Conservation (phyloP, 2,888 invertebrate species). For the Sinohyriopsis cumingii region DNA sequence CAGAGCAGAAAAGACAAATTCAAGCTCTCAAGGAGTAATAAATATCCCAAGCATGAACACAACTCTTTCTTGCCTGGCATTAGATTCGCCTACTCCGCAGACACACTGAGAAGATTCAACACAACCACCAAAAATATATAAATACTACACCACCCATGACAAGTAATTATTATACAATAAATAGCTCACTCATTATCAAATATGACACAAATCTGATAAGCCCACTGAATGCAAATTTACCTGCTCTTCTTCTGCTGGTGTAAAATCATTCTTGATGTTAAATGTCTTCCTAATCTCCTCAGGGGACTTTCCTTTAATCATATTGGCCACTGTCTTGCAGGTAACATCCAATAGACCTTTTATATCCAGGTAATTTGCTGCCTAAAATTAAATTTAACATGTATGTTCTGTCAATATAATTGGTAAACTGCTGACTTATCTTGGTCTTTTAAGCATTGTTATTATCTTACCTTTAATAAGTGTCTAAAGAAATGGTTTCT, state of each 20-base stretch:
- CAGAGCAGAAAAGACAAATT: too few relatives aligned
- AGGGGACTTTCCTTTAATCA: slow-evolving; percentile 99
- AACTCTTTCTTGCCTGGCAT: not conserved
- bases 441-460: not conserved
- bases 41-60: not conserved
- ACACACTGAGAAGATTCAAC: not conserved
- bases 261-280: slow-evolving; percentile 96
- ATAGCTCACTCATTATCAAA: too few relatives aligned
- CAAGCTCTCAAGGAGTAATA: too few relatives aligned
- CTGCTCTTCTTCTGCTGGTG: slow-evolving; percentile 95
- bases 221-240: slow-evolving; percentile 73
- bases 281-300: slow-evolving; percentile 97
- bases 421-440: not conserved
- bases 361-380: slow-evolving; percentile 97
- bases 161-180: too few relatives aligned
- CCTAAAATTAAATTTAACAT: slow-evolving; percentile 71
- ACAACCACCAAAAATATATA: not conserved
- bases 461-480: not conserved
- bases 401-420: not conserved
- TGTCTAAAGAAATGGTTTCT: too few relatives aligned
- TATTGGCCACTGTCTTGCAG: slow-evolving; percentile 98
- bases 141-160: not conserved
- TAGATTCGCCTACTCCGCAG: not conserved
- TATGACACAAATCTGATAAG: too few relatives aligned
- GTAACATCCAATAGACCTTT: slow-evolving; percentile 92